Percentiles rank a stretch among this genome's conserved stretches.
These are phyloP conservation scores for Dendrolimus pini DNA, from an alignment of 2,888 invertebrate genomes.

Conservation along the genomic window DNA sequence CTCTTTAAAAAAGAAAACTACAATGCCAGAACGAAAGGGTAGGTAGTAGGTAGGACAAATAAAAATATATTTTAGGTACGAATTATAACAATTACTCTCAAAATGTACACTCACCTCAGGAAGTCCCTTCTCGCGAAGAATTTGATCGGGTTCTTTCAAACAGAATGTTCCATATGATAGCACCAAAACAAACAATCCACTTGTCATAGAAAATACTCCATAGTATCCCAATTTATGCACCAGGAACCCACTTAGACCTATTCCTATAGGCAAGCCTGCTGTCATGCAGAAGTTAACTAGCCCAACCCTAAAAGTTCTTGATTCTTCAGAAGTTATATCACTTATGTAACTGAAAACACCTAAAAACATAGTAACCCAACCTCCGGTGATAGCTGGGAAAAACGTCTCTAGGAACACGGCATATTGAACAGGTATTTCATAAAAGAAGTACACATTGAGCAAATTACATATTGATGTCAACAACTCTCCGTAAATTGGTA, in stretches of 20 bases:
- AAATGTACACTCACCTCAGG: constrained; percentile 51
- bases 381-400: constrained; percentile 70
- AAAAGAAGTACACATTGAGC: constrained; percentile 75
- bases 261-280: constrained; percentile 74
- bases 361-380: constrained; percentile 76
- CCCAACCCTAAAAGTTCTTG: constrained; percentile 78
- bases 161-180: constrained; percentile 83
- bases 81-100: neutral
- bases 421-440: constrained; percentile 72
- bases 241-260: constrained; percentile 71
- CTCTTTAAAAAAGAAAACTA: too few species aligned
- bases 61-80: neutral
- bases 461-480: constrained; percentile 67
- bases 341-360: constrained; percentile 79
- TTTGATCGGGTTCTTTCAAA: constrained; percentile 79
- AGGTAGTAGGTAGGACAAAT: neutral
- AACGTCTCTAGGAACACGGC: constrained; percentile 72
- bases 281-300: constrained; percentile 79
- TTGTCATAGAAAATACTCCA: constrained; percentile 57
- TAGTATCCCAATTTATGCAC: constrained; percentile 60
- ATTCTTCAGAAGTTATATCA: constrained; percentile 75
- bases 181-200: constrained; percentile 70
- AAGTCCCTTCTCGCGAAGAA: constrained; percentile 44
- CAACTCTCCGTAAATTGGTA: constrained; percentile 75
- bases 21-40: too few species aligned